A percentile compares a stretch with the other conserved stretches of the same genome.
Conservation (phyloP, 2,113 vertebrate species). For the Lanius collurio region DNA sequence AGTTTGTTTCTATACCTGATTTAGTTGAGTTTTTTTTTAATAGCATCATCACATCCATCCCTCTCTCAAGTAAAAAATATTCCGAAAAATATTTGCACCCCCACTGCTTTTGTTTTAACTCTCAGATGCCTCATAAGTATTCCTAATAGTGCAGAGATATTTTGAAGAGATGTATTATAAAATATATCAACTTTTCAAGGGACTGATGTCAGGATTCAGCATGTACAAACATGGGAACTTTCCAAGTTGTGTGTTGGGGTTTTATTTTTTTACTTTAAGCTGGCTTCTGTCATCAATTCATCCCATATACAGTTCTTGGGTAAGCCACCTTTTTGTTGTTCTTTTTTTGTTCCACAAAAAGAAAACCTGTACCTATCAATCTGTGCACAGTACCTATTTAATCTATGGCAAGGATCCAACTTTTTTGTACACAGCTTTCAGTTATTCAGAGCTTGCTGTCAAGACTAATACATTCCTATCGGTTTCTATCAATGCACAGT, state of each 20-base stretch:
- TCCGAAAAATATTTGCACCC: not conserved
- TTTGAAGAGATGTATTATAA: not conserved
- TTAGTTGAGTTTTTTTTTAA: not conserved
- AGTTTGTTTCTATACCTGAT: not conserved
- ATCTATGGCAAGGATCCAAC: slow-evolving; percentile 28
- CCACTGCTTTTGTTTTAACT: not conserved
- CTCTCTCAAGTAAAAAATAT: not conserved
- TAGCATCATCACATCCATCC: not conserved
- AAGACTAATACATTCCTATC: slow-evolving; percentile 50
- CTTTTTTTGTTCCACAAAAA: not conserved
- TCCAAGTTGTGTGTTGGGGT: not conserved
- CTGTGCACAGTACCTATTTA: not conserved
- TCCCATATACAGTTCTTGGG: not conserved
- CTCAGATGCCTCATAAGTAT: slow-evolving; percentile 8
- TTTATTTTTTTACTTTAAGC: not conserved
- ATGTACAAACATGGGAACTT: slow-evolving; percentile 33
- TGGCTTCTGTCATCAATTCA: slow-evolving; percentile 15
- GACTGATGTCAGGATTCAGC: slow-evolving; percentile 10
- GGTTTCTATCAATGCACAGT: slow-evolving; percentile 8
- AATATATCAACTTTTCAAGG: not conserved
- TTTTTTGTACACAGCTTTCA: slow-evolving; percentile 28
- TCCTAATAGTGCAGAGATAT: not conserved
- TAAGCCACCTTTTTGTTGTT: slow-evolving; percentile 36
- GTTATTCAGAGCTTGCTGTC: slow-evolving; percentile 35
- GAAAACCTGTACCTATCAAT: slow-evolving; percentile 43